phyloP scores from a whole-genome alignment of 2,113 vertebrate genomes.

The Gnathonemus longibarbis region DNA sequence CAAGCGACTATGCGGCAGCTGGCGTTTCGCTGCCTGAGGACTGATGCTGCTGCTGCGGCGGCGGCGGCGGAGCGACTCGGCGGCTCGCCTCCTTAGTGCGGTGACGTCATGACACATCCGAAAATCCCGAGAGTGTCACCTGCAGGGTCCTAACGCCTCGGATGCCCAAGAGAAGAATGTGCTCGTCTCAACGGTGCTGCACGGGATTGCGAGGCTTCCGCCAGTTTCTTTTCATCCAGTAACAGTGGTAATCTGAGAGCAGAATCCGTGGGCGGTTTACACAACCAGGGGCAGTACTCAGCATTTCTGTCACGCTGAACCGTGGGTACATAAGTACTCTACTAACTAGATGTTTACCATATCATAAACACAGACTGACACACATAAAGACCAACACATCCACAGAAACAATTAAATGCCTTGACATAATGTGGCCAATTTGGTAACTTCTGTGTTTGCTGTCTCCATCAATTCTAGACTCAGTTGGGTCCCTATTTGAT shows the following conservation, averaged over 20 bases:
- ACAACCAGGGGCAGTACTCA: background rate
- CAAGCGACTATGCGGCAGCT: constrained; percentile 36
- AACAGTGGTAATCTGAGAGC: background rate
- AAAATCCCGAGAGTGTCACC: constrained; percentile 39
- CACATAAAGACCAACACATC: background rate
- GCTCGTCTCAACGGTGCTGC: background rate
- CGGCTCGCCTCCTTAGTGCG: constrained; percentile 16
- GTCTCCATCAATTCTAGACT: background rate
- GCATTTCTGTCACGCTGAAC: background rate
- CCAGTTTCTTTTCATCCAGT: background rate
- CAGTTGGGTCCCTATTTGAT: background rate
- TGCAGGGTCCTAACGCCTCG: constrained; percentile 64
- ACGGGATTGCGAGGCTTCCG: background rate
- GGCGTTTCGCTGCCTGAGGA: constrained; percentile 25
- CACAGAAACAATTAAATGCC: background rate
- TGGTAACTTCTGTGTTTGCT: background rate
- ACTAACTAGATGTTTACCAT: background rate
- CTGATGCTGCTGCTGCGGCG: constrained; percentile 36
- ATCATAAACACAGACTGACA: background rate
- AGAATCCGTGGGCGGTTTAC: background rate
- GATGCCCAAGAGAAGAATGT: background rate
- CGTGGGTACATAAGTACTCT: background rate
- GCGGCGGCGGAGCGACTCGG: constrained; percentile 21
- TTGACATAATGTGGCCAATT: background rate
- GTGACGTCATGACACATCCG: constrained; percentile 34